phyloP scores from a whole-genome alignment of 1,140 invertebrate species.

The Diprion similis region DNA sequence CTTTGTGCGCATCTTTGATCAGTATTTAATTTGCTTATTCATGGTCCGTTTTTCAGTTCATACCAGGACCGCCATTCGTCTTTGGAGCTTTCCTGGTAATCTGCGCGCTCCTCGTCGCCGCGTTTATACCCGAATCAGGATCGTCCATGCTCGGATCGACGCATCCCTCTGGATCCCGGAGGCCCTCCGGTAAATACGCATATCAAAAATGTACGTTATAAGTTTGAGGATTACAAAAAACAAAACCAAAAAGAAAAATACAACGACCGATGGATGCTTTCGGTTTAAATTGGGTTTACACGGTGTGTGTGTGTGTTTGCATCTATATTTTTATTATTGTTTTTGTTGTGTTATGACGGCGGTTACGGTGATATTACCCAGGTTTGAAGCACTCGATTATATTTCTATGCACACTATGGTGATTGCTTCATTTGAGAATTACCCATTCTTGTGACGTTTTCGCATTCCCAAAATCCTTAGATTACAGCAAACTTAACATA shows the following conservation, averaged over 20 bases:
- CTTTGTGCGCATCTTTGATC: neutral
- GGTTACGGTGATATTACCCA: too few species aligned
- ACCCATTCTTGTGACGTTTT: too few species aligned
- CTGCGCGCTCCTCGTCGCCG: slow-evolving; percentile 90
- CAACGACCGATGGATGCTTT: slow-evolving; percentile 1
- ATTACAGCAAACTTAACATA: too few species aligned
- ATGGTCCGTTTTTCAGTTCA: slow-evolving; percentile 65
- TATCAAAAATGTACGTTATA: slow-evolving; percentile 64
- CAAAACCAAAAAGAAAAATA: neutral
- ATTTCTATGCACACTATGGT: too few species aligned
- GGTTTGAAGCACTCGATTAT: too few species aligned
- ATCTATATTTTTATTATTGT: too few species aligned
- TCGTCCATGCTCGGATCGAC: slow-evolving; percentile 57
- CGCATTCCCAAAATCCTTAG: too few species aligned
- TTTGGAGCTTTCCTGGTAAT: slow-evolving; percentile 97
- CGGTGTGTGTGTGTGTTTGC: neutral
- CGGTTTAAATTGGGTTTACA: neutral
- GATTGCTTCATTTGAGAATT: too few species aligned
- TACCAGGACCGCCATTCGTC: slow-evolving; percentile 99
- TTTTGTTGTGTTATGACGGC: too few species aligned
- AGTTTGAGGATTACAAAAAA: slow-evolving; percentile 34
- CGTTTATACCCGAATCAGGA: slow-evolving; percentile 85
- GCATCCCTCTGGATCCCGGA: slow-evolving; percentile 60
- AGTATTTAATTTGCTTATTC: neutral
- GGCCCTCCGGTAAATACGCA: slow-evolving; percentile 63